These are phyloP conservation scores for Caenorhabditis imperialis DNA, from an alignment of 2,888 invertebrate genomes.

Conservation along the genomic window DNA sequence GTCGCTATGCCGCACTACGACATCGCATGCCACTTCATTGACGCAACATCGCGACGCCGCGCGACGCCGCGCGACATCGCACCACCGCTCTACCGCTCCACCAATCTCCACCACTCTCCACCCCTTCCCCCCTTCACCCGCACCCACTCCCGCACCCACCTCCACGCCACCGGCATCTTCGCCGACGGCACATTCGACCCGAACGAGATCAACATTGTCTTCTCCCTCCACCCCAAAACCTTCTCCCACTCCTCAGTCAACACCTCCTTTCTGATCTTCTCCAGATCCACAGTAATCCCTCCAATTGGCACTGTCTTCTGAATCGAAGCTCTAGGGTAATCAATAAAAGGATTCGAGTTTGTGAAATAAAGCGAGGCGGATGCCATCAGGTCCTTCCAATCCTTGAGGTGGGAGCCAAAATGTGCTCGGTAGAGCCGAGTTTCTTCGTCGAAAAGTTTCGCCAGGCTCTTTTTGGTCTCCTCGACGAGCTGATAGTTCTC, in stretches of 20 bases:
- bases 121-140: no score
- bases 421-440: conserved; percentile 1
- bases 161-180: conserved; percentile 35
- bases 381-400: conserved; percentile 8
- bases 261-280: conserved; percentile 24
- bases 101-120: no score
- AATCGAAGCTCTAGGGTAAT: conserved; percentile 53
- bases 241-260: conserved; percentile 7
- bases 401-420: neutral
- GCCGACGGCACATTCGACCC: conserved; percentile 33
- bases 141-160: no score
- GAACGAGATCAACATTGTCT: conserved; percentile 42
- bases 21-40: no score
- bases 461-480: conserved; percentile 3
- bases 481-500: conserved; percentile 25
- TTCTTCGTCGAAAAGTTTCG: conserved; percentile 18
- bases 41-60: no score
- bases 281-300: conserved; percentile 35
- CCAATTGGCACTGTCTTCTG: conserved; percentile 56
- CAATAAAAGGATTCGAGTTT: conserved; percentile 57
- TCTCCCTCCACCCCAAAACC: conserved; percentile 6
- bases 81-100: no score
- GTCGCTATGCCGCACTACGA: no score
- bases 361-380: conserved; percentile 30
- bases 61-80: no score